Evolutionary conservation across 2,888 invertebrate species (phyloP).

Genomic region (Nudaria mundana): DNA sequence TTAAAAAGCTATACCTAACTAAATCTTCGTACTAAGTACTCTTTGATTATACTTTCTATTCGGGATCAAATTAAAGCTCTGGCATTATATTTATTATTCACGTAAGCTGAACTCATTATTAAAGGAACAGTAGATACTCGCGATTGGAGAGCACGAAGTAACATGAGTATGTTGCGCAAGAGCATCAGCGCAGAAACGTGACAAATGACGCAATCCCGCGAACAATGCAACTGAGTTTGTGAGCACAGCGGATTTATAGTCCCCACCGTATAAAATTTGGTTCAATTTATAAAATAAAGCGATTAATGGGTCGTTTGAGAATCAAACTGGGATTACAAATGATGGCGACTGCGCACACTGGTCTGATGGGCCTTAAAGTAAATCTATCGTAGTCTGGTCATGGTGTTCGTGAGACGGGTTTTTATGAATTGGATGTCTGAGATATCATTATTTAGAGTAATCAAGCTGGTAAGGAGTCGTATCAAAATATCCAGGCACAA

Average conservation of each 20-base stretch:
- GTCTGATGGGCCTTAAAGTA: background rate
- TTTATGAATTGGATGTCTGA: background rate
- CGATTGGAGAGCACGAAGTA: constrained; percentile 54
- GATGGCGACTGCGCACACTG: background rate
- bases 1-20: too few species aligned
- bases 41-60: too few species aligned
- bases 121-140: constrained; percentile 53
- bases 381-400: too few species aligned
- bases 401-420: too few species aligned
- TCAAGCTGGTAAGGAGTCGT: too few species aligned
- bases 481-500: too few species aligned
- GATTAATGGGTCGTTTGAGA: constrained; percentile 10
- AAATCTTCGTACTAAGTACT: too few species aligned
- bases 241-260: constrained; percentile 44
- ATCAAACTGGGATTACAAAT: constrained; percentile 3
- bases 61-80: constrained; percentile 29
- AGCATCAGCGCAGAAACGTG: constrained; percentile 53
- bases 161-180: constrained; percentile 59
- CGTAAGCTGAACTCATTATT: constrained; percentile 50
- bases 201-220: constrained; percentile 69
- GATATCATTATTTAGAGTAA: too few species aligned
- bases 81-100: constrained; percentile 42
- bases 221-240: constrained; percentile 64
- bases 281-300: constrained; percentile 31
- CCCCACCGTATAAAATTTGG: constrained; percentile 35